These are phyloP conservation scores for Eira barbara DNA, from an alignment of 2,113 vertebrate genomes.

Conservation along the genomic window DNA sequence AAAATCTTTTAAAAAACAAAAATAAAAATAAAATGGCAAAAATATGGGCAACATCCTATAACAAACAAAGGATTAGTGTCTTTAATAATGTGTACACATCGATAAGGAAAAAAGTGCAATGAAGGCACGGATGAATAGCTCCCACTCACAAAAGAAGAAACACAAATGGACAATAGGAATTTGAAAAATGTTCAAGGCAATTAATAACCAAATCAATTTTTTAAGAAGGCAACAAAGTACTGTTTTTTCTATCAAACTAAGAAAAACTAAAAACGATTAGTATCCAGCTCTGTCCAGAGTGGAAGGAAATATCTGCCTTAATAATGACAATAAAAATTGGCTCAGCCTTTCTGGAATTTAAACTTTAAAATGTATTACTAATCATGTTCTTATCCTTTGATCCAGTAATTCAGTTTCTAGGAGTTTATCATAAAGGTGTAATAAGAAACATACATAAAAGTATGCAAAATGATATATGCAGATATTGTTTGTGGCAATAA, in stretches of 20 bases:
- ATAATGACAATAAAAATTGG: not conserved
- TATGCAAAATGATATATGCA: not conserved
- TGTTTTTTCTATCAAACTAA: not conserved
- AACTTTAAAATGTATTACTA: not conserved
- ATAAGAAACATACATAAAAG: conserved; percentile 5
- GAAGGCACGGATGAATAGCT: not conserved
- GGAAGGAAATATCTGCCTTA: not conserved
- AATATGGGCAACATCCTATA: not conserved
- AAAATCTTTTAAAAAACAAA: too few relatives aligned
- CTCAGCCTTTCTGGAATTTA: conserved; percentile 10
- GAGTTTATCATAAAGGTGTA: not conserved
- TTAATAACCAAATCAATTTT: not conserved
- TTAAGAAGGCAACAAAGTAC: not conserved
- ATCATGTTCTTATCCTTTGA: not conserved
- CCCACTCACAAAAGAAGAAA: conserved; percentile 21
- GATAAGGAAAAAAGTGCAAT: not conserved
- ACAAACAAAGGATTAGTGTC: not conserved
- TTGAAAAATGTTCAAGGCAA: not conserved
- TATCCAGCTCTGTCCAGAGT: not conserved
- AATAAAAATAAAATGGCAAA: not conserved
- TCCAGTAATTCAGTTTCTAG: not conserved
- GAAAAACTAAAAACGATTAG: not conserved
- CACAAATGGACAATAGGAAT: not conserved
- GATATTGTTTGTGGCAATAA: not conserved
- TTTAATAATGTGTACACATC: not conserved